Conservation (phyloP, 1,140 invertebrate species). For the Cotesia glomerata region DNA sequence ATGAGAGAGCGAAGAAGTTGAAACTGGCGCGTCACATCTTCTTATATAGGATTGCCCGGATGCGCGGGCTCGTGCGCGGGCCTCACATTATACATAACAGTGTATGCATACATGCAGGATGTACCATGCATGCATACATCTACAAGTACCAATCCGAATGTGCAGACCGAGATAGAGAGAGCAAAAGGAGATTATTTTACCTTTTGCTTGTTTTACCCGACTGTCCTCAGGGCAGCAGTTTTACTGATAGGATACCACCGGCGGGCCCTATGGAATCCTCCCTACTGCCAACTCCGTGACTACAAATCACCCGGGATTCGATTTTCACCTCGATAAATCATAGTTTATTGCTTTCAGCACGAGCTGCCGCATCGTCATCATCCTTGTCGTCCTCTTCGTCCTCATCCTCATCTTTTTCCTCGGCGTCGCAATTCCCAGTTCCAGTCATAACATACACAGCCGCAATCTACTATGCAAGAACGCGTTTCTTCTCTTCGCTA, state of each 20-base stretch:
- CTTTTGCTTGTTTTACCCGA: background rate
- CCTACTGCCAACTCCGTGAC: conserved; percentile 35
- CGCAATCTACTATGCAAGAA: too few relatives aligned
- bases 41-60: conserved; percentile 53
- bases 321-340: conserved; percentile 60
- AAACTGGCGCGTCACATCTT: conserved; percentile 34
- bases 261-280: conserved; percentile 25
- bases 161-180: too few relatives aligned
- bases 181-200: background rate
- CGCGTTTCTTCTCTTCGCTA: too few relatives aligned
- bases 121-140: background rate
- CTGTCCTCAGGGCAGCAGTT: background rate
- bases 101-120: background rate
- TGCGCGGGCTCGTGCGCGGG: conserved; percentile 27
- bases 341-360: conserved; percentile 52
- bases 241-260: background rate
- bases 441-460: too few relatives aligned
- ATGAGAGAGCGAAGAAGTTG: conserved; percentile 42
- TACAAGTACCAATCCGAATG: conserved; percentile 4
- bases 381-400: background rate
- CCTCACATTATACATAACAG: conserved; percentile 34
- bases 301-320: conserved; percentile 57
- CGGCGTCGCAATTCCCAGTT: background rate
- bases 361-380: conserved; percentile 23
- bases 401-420: background rate